phyloP scores from a whole-genome alignment of 2,113 vertebrate genomes.

The Sander lucioperca region DNA sequence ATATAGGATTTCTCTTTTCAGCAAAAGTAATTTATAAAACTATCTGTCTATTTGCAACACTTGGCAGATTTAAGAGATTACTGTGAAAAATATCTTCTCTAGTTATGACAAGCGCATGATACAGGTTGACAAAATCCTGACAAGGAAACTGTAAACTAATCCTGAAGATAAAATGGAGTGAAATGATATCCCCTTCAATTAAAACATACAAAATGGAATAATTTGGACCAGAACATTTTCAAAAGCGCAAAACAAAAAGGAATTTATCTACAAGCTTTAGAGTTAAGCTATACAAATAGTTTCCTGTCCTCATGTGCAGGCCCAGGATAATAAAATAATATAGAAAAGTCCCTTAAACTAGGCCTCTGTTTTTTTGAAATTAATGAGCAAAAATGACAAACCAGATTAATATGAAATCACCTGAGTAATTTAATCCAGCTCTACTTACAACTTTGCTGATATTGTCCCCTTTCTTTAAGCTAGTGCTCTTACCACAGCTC shows the following conservation, averaged over 20 bases:
- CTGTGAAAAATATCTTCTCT: background rate
- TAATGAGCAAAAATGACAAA: conserved; percentile 46
- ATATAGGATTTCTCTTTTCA: background rate
- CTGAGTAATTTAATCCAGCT: conserved; percentile 79
- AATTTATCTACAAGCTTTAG: conserved; percentile 18
- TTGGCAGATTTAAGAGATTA: background rate
- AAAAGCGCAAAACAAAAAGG: conserved; percentile 13
- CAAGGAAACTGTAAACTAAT: conserved; percentile 20
- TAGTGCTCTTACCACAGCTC: conserved; percentile 59
- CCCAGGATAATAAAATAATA: conserved; percentile 44
- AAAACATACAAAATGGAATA: conserved; percentile 44
- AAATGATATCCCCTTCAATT: conserved; percentile 12
- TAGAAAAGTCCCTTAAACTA: conserved; percentile 56
- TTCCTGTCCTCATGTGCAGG: conserved; percentile 28
- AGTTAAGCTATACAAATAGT: conserved; percentile 32
- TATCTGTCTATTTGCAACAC: background rate
- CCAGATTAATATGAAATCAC: conserved; percentile 74
- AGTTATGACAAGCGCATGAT: conserved; percentile 19
- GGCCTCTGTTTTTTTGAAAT: conserved; percentile 23
- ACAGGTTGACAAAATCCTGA: conserved; percentile 37
- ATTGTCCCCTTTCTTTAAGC: conserved; percentile 48
- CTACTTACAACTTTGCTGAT: conserved; percentile 49
- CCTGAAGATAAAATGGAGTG: conserved; percentile 9
- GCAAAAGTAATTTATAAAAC: conserved; percentile 14
- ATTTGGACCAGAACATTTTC: conserved; percentile 28